phyloP scores from a whole-genome alignment of 2,888 invertebrate species.

The Busseola fusca region DNA sequence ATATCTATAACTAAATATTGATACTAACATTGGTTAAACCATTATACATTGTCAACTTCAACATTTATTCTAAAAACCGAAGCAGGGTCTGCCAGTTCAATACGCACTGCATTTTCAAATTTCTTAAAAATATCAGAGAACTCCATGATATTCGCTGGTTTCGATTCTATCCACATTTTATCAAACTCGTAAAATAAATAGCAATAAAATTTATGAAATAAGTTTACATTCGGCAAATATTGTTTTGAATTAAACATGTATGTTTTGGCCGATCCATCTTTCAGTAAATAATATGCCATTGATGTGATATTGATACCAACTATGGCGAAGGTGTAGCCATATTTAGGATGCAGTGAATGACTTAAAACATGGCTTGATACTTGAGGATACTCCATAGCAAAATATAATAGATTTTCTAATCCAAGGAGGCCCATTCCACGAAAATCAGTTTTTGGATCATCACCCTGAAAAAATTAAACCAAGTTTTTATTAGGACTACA shows the following conservation, averaged over 20 bases:
- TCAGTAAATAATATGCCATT: constrained; percentile 95
- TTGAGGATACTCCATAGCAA: constrained; percentile 94
- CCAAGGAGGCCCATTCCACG: constrained; percentile 99
- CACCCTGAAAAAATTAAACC: constrained; percentile 90
- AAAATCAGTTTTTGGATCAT: constrained; percentile 99
- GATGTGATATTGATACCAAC: constrained; percentile 98
- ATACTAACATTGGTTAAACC: constrained; percentile 16
- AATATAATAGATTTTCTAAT: constrained; percentile 96
- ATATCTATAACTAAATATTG: constrained; percentile 16
- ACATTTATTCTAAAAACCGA: constrained; percentile 94
- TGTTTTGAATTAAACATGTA: constrained; percentile 96
- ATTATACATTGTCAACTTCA: constrained; percentile 90
- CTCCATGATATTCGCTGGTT: constrained; percentile 98
- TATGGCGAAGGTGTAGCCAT: constrained; percentile 97
- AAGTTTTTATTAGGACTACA: not conserved
- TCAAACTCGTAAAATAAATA: constrained; percentile 98
- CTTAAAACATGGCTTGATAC: constrained; percentile 94
- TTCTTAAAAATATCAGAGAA: constrained; percentile 95
- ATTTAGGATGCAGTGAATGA: constrained; percentile 96
- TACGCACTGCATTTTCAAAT: constrained; percentile 93
- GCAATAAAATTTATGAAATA: constrained; percentile 98
- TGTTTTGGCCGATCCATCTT: constrained; percentile 94
- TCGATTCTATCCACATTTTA: constrained; percentile 97
- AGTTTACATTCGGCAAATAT: constrained; percentile 90
- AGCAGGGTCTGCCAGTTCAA: constrained; percentile 91